Percentiles rank a stretch among this genome's conserved stretches.
These are phyloP conservation scores for Eupithecia dodoneata DNA, from an alignment of 2,888 invertebrate species.

Conservation along the genomic window DNA sequence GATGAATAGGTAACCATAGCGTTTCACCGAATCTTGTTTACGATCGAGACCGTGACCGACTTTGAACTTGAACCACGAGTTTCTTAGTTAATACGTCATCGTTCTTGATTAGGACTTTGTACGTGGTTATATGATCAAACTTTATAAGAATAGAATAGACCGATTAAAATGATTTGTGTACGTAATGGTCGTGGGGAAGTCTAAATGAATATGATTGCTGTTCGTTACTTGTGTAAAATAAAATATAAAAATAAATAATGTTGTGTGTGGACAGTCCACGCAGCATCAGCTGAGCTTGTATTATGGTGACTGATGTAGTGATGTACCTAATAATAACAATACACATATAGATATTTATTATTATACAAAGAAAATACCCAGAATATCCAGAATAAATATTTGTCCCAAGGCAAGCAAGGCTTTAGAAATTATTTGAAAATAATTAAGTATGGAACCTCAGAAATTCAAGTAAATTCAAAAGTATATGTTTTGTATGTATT, in stretches of 20 bases:
- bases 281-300: no score
- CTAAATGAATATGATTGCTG: not conserved
- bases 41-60: slow-evolving; percentile 52
- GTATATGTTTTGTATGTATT: no score
- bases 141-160: not conserved
- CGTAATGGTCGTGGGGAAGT: not conserved
- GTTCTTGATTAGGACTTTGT: slow-evolving; percentile 16
- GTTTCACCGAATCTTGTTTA: slow-evolving; percentile 45
- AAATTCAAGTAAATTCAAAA: not conserved
- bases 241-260: no score
- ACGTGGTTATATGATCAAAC: not conserved
- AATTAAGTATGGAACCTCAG: not conserved
- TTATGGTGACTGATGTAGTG: no score
- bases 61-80: slow-evolving; percentile 50
- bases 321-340: no score
- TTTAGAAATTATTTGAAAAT: not conserved
- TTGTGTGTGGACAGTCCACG: no score
- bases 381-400: no score
- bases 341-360: no score
- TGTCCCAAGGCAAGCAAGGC: not conserved
- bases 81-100: slow-evolving; percentile 21
- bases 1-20: slow-evolving; percentile 25
- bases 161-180: not conserved
- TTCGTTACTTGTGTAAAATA: not conserved
- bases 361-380: no score